A percentile compares a stretch with the other conserved stretches of the same genome.
Conservation (phyloP, 1,140 invertebrate species). For the Chrysopa pallens region DNA sequence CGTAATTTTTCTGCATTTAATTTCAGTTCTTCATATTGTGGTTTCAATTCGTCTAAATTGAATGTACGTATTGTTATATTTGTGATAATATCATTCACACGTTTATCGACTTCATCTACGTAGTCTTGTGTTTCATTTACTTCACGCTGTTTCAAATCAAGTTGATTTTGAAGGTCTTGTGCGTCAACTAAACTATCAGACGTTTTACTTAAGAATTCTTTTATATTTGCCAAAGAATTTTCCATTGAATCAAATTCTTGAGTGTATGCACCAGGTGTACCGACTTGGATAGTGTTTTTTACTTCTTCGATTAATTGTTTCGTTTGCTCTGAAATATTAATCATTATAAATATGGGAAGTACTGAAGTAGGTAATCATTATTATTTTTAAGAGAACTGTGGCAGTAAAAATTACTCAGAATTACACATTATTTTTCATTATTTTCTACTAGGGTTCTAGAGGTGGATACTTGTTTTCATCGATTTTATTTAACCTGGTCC, state of each 20-base stretch:
- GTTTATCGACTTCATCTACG: slow-evolving; percentile 36
- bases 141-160: slow-evolving; percentile 21
- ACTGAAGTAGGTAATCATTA: too few species aligned
- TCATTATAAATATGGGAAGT: not conserved
- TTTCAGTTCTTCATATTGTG: slow-evolving; percentile 52
- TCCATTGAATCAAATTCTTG: slow-evolving; percentile 86
- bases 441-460: too few species aligned
- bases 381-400: too few species aligned
- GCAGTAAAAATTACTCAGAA: too few species aligned
- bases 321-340: slow-evolving; percentile 39
- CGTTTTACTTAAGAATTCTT: slow-evolving; percentile 55
- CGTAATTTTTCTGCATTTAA: slow-evolving; percentile 53
- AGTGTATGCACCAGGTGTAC: slow-evolving; percentile 85
- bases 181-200: slow-evolving; percentile 21
- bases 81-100: slow-evolving; percentile 56
- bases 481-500: too few species aligned
- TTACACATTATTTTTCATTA: too few species aligned
- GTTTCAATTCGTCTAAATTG: slow-evolving; percentile 53
- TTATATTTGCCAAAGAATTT: slow-evolving; percentile 60
- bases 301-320: slow-evolving; percentile 60
- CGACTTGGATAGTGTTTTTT: slow-evolving; percentile 80
- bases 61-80: slow-evolving; percentile 61
- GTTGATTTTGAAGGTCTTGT: slow-evolving; percentile 21
- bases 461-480: too few species aligned
- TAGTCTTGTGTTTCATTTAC: slow-evolving; percentile 29